phyloP scores from a whole-genome alignment of 1,140 invertebrate species.

The Steinernema khuongi region DNA sequence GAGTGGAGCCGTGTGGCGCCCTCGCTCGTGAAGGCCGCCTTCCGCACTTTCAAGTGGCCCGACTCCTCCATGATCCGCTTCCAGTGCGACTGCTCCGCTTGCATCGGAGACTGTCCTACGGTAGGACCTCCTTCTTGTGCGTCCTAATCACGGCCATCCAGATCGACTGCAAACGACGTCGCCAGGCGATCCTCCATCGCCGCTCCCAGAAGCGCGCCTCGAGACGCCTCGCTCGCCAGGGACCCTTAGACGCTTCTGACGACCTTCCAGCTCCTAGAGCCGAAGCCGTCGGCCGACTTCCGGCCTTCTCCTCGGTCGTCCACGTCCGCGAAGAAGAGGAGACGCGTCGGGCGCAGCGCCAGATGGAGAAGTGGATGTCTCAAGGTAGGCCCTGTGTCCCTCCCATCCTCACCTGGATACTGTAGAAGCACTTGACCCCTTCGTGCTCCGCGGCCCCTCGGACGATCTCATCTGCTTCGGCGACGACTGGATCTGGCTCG shows the following conservation, averaged over 20 bases:
- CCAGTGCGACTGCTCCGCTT: constrained; percentile 55
- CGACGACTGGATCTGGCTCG: background rate
- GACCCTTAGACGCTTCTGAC: background rate
- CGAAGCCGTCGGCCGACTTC: background rate
- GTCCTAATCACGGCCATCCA: background rate
- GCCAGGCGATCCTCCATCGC: background rate
- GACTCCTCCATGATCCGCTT: constrained; percentile 53
- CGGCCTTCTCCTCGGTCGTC: background rate
- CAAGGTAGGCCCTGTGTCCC: background rate
- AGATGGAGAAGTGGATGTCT: constrained; percentile 6
- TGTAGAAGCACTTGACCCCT: background rate
- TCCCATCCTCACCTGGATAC: background rate
- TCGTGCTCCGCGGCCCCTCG: background rate
- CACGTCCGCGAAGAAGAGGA: constrained; percentile 5
- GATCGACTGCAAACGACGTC: constrained; percentile 10
- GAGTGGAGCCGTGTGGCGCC: constrained; percentile 40
- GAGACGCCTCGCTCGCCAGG: background rate
- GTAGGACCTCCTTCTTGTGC: constrained; percentile 17
- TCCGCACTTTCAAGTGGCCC: constrained; percentile 58
- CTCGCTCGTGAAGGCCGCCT: constrained; percentile 20
- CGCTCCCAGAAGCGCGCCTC: background rate
- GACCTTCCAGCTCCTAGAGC: background rate
- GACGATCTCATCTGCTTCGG: background rate
- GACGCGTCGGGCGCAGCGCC: background rate
- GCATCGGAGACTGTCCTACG: constrained; percentile 45